Base-by-base conservation (phyloP, 2,888 invertebrate genomes). In the Macrophya annulata region DNA sequence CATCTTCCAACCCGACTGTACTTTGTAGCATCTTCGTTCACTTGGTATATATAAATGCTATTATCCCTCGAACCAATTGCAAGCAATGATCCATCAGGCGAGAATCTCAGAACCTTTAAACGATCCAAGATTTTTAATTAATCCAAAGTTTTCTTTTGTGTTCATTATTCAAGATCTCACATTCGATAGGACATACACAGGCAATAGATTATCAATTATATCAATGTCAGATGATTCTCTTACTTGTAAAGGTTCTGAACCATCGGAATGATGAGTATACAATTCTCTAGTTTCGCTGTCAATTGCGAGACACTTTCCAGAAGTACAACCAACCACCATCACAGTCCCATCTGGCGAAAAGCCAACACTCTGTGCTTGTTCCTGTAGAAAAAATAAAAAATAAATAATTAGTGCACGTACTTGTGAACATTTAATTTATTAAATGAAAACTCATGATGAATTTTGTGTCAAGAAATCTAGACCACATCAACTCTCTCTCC, bases 1-100 rank as follows among this genome's bases (percentile, higher is more conserved):
- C 98, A 98, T 91, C 97, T 96, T 65, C 98, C 98, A 87, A 98
- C 95, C 86, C 98, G 95, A 87, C 96, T 96, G 94, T 97, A 98
- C 89, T 97, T 95, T 21, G 95, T 94, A n/a, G 96, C 96, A 89
- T 95, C 95, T 86, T 97, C 97, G 83, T 96, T 95, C 4, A 97
- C 97, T 93, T 98, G 96, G 94, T 98, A 98, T 87, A 99, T 95
- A 94, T 98, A 99, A 91, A 99, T 96, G 92, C 96, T 96, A 95
- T 98, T 98, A 94, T 99, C 98, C 15, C 98, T 94, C 0, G 98
- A 98, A 8, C 98, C 98, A 82, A 98, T 93, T 15, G 98, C 98
- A 85, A 99, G 94, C 91, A 96, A 94, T 87, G 94, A 94, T 87
- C 98, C 98, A 94, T 98, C 97, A 79, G 97, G 97, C 1, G 97